Evolutionary conservation across 2,797 vertebrate species (phyloP), one percentile per base, ranked within the genome.

Genomic region (Sus cebifrons): DNA sequence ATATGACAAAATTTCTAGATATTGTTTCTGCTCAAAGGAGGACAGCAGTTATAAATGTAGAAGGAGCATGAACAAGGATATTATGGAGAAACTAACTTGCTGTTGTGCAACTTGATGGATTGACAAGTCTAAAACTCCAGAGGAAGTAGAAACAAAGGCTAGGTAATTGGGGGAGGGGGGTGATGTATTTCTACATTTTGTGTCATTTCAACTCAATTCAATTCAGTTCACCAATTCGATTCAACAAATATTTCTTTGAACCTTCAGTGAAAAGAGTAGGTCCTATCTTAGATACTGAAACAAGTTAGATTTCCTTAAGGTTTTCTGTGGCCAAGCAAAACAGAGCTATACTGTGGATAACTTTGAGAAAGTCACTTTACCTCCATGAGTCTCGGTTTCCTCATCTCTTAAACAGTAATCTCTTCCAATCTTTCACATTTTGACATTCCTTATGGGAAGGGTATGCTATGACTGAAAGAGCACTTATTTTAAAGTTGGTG

Each of bases 1-100:
- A 97, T 65, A 96, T 92, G 89, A 89, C 12, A 75, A 74, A 71
- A 74, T 97, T 88, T 96, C 40, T 36, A 68, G 27, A 8, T 67
- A 89, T 44, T 90, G 23, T 68, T 86, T 96, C 29, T 73, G 20
- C 62, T 86, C 58, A 83, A 65, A 88, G 32, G 60, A 89, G 5
- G 25, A 94, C 94, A 52, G 52, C 58, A 88, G 78, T 21, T 78
- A 40, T n/a, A 96, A 95, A 96, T 87, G 74, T 36, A 40, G 44
- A 93, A 87, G 67, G 49, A 93, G 0, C 36, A 29, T 25, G 40
- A 91, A 68, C 40, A 85, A 89, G 21, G 62, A 56, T 88, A 64
- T 56, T 78, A 70, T 25, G 64, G 32, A 92, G 79, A 97, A 88
- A 62, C 29, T 36, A 92, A 27, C 62, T 32, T 93, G n/a, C 23